Conservation (phyloP, 2,797 vertebrate species). For the Arremon brunneinucha region DNA sequence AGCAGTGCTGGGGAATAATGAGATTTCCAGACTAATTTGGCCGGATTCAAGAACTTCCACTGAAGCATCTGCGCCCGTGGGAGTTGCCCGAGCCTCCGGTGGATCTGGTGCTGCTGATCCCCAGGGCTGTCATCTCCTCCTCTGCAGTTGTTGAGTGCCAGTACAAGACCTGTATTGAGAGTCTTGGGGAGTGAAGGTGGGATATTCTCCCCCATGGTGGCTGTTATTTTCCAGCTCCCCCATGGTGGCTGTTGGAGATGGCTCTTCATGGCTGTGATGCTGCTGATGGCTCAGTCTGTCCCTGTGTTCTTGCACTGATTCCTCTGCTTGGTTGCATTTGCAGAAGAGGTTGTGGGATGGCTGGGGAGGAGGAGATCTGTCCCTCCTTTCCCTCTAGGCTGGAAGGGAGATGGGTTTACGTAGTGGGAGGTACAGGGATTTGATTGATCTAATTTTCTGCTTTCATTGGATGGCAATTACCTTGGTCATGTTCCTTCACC, state of each 20-base stretch:
- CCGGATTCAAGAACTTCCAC: not conserved
- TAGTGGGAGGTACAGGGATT: not conserved
- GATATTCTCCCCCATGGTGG: fast-evolving
- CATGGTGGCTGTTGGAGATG: not conserved
- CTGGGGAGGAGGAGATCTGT: not conserved
- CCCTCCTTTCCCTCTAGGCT: not conserved
- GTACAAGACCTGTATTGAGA: not conserved
- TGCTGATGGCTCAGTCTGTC: not conserved
- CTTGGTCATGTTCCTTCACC: not conserved
- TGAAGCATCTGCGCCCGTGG: not conserved
- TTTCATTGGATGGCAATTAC: not conserved
- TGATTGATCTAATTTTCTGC: not conserved
- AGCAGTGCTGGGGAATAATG: not conserved
- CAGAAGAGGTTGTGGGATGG: not conserved
- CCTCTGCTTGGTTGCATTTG: not conserved
- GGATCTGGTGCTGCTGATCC: not conserved
- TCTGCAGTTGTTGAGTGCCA: not conserved
- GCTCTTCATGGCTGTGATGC: not conserved
- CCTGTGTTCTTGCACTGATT: not conserved
- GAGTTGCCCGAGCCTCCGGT: not conserved
- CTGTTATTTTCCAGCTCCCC: too few relatives aligned
- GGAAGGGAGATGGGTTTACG: not conserved
- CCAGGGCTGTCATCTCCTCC: not conserved
- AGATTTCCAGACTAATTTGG: slow-evolving; percentile 48
- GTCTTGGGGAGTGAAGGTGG: not conserved